Evolutionary conservation across 2,797 vertebrate genomes (phyloP), one percentile per base, ranked within the genome.

Genomic region (Aeoliscus strigatus): DNA sequence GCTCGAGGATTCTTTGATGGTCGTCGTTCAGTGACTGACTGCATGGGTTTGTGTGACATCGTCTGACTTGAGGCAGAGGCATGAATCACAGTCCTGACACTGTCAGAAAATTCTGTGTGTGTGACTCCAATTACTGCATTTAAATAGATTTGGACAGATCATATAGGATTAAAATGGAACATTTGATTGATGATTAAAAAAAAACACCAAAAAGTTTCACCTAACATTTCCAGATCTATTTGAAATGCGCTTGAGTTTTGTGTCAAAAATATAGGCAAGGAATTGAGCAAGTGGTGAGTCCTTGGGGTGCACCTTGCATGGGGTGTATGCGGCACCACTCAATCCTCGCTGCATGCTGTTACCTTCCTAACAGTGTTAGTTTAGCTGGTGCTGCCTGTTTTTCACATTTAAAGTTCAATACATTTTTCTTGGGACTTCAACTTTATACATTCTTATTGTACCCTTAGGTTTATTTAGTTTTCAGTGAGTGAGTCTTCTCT

Each of bases 321-420:
- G 42, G 27, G 33, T 15, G 18, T 11, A 37, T 32, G 15, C 14
- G 37, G 42, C 60, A 40, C 50, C 32, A 39, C 23, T 31, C n/a
- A 14, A 4, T 59, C 48, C 36, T 51, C 70, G 44, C 39, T 77
- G 76, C 79, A 83, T 77, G 73, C 60, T 54, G 37, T 25, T 37
- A 48, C 32, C 51, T 29, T 60, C 37, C 31, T 38, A 17, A 5
- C 31, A 31, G 18, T 7, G 33, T 9, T 27, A 17, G 12, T 41
- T 12, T 29, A 41, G 27, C 6, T 21, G 18, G 3, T 3, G 6
- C 18, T 21, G 18, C 6, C 18, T 21, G 3, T 21, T 3, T 21
- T 21, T 21, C n/a, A n/a, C n/a, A n/a, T n/a, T n/a, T n/a, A n/a
- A n/a, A n/a, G n/a, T n/a, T n/a, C n/a, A 6, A 6, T 21, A 3